phyloP scores from a whole-genome alignment of 2,797 vertebrate genomes.

The Chromobotia macracanthus region DNA sequence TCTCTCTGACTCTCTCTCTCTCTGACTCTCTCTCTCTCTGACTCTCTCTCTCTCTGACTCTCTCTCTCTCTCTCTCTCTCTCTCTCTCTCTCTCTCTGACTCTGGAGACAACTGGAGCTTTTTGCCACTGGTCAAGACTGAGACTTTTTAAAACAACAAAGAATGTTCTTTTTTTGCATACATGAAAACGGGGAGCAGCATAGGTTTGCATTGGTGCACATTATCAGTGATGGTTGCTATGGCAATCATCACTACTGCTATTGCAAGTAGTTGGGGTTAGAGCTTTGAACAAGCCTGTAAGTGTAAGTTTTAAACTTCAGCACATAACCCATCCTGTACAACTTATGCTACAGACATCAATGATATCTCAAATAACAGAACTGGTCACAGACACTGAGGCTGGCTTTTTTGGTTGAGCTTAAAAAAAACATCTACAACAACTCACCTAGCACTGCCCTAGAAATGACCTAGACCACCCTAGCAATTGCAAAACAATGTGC shows the following conservation, averaged over 20 bases:
- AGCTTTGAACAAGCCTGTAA: too few species aligned
- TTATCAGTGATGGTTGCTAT: neutral
- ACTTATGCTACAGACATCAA: neutral
- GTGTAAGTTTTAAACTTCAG: neutral
- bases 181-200: neutral
- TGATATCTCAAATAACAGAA: neutral
- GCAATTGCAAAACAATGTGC: neutral
- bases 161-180: slow-evolving; percentile 1
- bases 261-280: too few species aligned
- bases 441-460: too few species aligned
- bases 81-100: too few species aligned
- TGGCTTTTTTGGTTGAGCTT: too few species aligned
- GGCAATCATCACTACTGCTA: neutral
- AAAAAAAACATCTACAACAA: too few species aligned
- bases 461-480: neutral
- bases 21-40: too few species aligned
- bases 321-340: neutral
- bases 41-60: too few species aligned
- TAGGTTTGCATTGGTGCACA: neutral
- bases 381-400: too few species aligned
- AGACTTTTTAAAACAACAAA: slow-evolving; percentile 6
- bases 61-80: too few species aligned
- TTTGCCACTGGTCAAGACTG: slow-evolving; percentile 16
- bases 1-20: slow-evolving; percentile 22
- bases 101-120: slow-evolving; percentile 12